Percentiles rank a stretch among this genome's conserved stretches.
phyloP scores from a whole-genome alignment of 2,888 invertebrate species.

The Philereme vetulata region DNA sequence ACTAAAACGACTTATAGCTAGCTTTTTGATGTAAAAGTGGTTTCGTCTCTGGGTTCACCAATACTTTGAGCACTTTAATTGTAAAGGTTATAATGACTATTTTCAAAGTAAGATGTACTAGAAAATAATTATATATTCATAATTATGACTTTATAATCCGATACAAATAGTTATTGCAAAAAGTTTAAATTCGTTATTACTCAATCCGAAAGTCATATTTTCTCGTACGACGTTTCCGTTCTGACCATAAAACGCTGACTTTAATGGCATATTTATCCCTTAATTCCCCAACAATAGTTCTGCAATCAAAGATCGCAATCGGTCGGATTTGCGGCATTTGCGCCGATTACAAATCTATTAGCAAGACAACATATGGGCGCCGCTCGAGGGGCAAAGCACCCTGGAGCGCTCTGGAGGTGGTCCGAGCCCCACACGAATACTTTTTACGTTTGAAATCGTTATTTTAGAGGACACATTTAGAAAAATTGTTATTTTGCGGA shows the following conservation, averaged over 20 bases:
- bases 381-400: conserved; percentile 54
- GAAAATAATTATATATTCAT: no score
- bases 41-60: no score
- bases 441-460: conserved; percentile 22
- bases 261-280: conserved; percentile 20
- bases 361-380: conserved; percentile 71
- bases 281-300: conserved; percentile 36
- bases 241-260: conserved; percentile 18
- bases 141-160: no score
- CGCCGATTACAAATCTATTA: conserved; percentile 73
- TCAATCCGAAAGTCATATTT: background rate
- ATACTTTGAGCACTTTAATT: no score
- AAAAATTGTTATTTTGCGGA: conserved; percentile 10
- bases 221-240: conserved; percentile 9
- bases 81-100: no score
- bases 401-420: conserved; percentile 60
- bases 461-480: conserved; percentile 21
- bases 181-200: no score
- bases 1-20: no score
- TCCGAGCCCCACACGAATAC: conserved; percentile 31
- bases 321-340: conserved; percentile 71
- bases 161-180: no score
- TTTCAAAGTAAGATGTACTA: no score
- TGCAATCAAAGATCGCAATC: conserved; percentile 60
- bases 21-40: no score